Percentiles rank a stretch among this genome's conserved stretches.
Evolutionary conservation across 2,888 invertebrate genomes (phyloP).

Genomic region (Hypolimnas misippus): DNA sequence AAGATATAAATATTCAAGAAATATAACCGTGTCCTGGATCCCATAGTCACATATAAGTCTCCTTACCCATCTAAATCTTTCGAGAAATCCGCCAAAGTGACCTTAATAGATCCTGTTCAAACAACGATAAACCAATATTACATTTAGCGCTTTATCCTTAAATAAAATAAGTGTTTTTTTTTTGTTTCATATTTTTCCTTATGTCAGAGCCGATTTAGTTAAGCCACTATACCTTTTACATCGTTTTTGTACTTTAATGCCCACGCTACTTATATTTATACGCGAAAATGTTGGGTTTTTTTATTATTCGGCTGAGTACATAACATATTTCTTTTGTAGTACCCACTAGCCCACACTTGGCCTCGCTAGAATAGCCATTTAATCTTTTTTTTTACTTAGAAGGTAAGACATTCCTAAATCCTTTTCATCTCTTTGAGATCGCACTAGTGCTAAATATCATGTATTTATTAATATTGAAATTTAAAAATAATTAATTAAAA

Average conservation of each 20-base stretch:
- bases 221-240: constrained; percentile 15
- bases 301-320: not conserved
- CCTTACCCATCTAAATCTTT: constrained; percentile 51
- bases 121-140: constrained; percentile 62
- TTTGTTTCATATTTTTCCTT: constrained; percentile 28
- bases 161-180: constrained; percentile 20
- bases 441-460: not conserved
- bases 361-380: not conserved
- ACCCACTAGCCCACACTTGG: not conserved
- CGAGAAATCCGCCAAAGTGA: constrained; percentile 50
- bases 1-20: not conserved
- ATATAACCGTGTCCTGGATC: constrained; percentile 4
- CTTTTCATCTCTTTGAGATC: not conserved
- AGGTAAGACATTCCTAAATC: not conserved
- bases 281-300: not conserved
- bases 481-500: too few relatives aligned
- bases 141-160: constrained; percentile 30
- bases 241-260: constrained; percentile 9
- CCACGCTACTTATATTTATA: constrained; percentile 2
- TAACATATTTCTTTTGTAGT: not conserved
- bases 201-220: constrained; percentile 22
- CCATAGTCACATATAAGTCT: constrained; percentile 32
- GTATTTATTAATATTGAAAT: too few relatives aligned
- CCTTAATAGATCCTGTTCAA: constrained; percentile 61
- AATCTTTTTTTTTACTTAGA: not conserved